Base-by-base conservation (phyloP, 2,113 vertebrate species). In the Tangachromis dhanisi region DNA sequence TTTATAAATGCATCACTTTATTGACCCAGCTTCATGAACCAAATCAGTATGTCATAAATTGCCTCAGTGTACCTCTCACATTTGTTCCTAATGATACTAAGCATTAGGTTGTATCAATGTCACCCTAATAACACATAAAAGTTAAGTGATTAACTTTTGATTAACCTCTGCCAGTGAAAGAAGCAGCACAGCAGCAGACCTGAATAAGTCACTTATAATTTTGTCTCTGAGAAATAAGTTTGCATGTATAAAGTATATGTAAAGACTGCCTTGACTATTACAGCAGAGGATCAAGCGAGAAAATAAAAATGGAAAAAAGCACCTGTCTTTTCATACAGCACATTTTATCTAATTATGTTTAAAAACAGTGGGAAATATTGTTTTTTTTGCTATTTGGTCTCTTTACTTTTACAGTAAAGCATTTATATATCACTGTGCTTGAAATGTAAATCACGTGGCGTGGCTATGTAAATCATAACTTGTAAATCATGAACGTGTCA, bases 151-250 rank as follows among this genome's bases (percentile, higher is more conserved):
- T 66, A 38, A n/a, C 19, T 66, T 66, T 66, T 66, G 61, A 38
- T 21, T 66, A 66, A 0, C 33, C 0, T 0, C 61, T 66, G 61
- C 0, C 61, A 21, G 61, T 38, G 1, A 3, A 6, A 73, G 66
- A 14, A 71, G 66, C 66, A 26, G 8, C 38, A 9, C 66, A 71
- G 66, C 35, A 24, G 38, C 5, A 71, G 21, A 71, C 38, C 21
- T 42, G 3, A 42, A 71, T 4, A 73, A 3, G 68, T 73, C 68
- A 45, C 68, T 26, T 73, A 16, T 26, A 45, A 73, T 26, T 73
- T 14, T 71, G 35, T 42, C n/a, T 71, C n/a, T 68, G 35, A 42
- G 35, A 71, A 45, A 45, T 7, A 45, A 73, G 9, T 45, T 45
- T 73, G 40, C 5, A 29, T 24, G 8, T 40, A 16, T 24, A 21